A percentile compares a stretch with the other conserved stretches of the same genome.
Evolutionary conservation across 2,888 invertebrate species (phyloP).

Genomic region (Brassicogethes aeneus): DNA sequence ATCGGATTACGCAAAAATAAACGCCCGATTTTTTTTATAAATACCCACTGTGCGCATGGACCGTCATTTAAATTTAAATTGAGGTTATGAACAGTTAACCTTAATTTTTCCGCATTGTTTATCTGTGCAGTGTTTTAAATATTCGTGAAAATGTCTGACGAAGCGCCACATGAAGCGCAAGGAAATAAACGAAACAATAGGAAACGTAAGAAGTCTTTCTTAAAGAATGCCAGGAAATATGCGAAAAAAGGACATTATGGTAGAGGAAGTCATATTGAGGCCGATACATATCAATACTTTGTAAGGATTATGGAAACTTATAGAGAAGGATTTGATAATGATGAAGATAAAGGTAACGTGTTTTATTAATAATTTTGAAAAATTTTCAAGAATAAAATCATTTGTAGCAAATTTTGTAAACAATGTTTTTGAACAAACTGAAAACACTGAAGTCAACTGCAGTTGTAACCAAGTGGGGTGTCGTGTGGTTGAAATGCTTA

Average conservation of each 20-base stretch:
- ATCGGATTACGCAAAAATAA: too few species aligned
- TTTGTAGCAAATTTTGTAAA: slow-evolving; percentile 57
- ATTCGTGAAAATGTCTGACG: neutral
- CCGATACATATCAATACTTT: slow-evolving; percentile 69
- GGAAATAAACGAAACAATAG: slow-evolving; percentile 35
- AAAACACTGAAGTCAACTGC: slow-evolving; percentile 60
- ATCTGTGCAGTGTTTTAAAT: too few species aligned
- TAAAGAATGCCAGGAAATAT: slow-evolving; percentile 67
- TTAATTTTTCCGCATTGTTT: too few species aligned
- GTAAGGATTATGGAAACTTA: slow-evolving; percentile 64
- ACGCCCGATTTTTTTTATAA: too few species aligned
- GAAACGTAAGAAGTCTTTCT: slow-evolving; percentile 57
- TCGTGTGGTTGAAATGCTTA: slow-evolving; percentile 63
- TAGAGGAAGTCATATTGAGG: slow-evolving; percentile 59
- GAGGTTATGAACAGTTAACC: too few species aligned
- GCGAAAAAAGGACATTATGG: slow-evolving; percentile 65
- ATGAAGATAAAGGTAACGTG: slow-evolving; percentile 61
- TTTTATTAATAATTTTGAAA: neutral
- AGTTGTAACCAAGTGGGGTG: slow-evolving; percentile 76
- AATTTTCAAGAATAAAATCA: slow-evolving; percentile 1
- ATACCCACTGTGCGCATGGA: too few species aligned
- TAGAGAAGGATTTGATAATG: slow-evolving; percentile 55
- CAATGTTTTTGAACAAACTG: slow-evolving; percentile 66
- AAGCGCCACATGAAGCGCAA: neutral
- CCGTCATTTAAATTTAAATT: too few species aligned